Evolutionary conservation across 2,888 invertebrate genomes (phyloP), one percentile per base, ranked within the genome.

Genomic region (Schrankia costaestrigalis): DNA sequence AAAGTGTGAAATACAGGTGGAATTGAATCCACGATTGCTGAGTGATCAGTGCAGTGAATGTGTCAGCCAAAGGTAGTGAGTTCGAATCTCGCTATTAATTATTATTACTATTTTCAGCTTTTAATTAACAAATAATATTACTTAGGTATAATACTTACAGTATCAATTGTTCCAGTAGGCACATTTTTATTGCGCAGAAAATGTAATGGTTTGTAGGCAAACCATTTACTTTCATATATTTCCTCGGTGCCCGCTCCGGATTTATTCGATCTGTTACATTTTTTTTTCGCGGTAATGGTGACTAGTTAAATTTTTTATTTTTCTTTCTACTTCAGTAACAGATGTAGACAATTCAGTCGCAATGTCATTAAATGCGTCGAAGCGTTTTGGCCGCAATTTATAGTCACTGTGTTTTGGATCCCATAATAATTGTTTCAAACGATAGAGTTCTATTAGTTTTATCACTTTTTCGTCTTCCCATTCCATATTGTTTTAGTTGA

Each of bases 271-370:
- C 15, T 17, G 7, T 11, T 8, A 6, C 11, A 17, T 37, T 37
- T 32, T 27, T 31, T 32, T 33, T 11, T 37, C 37, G 8, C 31
- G 23, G 19, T 33, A 38, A 38, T 38, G 33, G 5, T 32, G 38
- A 26, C 32, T 35, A 18, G 40, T 41, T 29, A 41, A 29, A n/a
- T 41, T 41, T 40, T 41, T 41, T 30, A 35, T 35, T 11, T 41
- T 41, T 30, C 40, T 29, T 8, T 39, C 26, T 1, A 38, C 11
- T 38, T 38, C 38, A 3, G 33, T 5, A 24, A 38, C 38, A 26
- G 12, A 3, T 10, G 38, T 38, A 38, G 26, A 3, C 5, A 38
- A 38, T 33, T 38, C 34, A 27, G 7, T 35, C 2, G 41, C 35
- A 23, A 41, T 35, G 4, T 32, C 35, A 32, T 41, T 35, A 24